Evolutionary conservation across 2,113 vertebrate genomes (phyloP).

Genomic region (Pheucticus melanocephalus): DNA sequence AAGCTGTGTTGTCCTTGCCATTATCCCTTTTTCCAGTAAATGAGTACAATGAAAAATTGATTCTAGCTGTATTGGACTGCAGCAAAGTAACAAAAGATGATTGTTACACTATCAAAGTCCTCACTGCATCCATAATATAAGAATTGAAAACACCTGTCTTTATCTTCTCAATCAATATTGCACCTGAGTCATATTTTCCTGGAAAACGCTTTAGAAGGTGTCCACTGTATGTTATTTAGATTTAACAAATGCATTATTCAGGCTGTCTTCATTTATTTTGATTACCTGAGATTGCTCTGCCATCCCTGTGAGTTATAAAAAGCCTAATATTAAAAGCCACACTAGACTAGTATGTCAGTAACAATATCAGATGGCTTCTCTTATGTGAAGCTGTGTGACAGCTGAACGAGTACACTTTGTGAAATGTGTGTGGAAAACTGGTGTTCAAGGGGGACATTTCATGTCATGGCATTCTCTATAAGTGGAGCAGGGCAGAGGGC

Average conservation of each 20-base stretch:
- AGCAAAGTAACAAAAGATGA: conserved; percentile 59
- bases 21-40: conserved; percentile 58
- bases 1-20: conserved; percentile 40
- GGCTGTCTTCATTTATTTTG: conserved; percentile 66
- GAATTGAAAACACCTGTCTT: conserved; percentile 66
- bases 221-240: conserved; percentile 64
- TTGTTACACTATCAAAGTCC: conserved; percentile 64
- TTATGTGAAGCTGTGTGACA: conserved; percentile 50
- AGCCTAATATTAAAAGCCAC: conserved; percentile 64
- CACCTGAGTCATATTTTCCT: conserved; percentile 59
- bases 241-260: conserved; percentile 69
- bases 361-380: conserved; percentile 48
- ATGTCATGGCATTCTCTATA: background rate
- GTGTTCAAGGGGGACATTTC: background rate
- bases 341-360: conserved; percentile 49
- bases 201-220: conserved; percentile 59
- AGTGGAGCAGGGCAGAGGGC: background rate
- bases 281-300: conserved; percentile 60
- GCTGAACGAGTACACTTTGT: background rate
- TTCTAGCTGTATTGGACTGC: conserved; percentile 52
- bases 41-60: conserved; percentile 65
- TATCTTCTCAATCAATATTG: conserved; percentile 64
- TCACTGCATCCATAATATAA: conserved; percentile 57
- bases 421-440: conserved; percentile 41
- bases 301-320: conserved; percentile 60